These are phyloP conservation scores for Lepilemur septentrionalis DNA, from an alignment of 2,797 vertebrate species.

Conservation along the genomic window DNA sequence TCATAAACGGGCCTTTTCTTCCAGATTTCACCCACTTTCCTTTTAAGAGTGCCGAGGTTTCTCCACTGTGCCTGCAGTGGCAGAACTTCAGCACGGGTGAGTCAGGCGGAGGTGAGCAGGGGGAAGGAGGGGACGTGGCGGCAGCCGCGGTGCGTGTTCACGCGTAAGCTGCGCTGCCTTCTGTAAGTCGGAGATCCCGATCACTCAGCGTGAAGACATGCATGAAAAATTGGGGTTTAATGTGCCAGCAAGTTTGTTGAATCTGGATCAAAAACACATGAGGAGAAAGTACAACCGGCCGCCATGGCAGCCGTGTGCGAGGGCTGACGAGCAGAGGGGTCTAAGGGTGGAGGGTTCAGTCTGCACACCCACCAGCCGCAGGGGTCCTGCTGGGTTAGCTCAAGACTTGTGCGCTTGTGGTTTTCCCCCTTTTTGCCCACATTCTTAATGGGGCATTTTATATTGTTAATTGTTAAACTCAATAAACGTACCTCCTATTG, in stretches of 20 bases:
- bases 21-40: not conserved
- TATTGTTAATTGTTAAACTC: conserved; percentile 23
- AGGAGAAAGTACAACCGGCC: not conserved
- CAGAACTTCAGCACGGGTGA: not conserved
- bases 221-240: not conserved
- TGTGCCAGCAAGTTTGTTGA: not conserved
- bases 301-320: not conserved
- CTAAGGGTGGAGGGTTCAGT: not conserved
- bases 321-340: not conserved
- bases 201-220: not conserved
- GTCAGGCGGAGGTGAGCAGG: not conserved
- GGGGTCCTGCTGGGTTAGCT: not conserved
- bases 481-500: not conserved
- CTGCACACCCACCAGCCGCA: not conserved
- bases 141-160: accelerated
- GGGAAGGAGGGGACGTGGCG: not conserved
- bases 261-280: not conserved
- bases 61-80: not conserved
- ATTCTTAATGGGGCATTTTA: not conserved
- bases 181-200: not conserved
- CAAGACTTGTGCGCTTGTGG: not conserved
- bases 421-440: not conserved
- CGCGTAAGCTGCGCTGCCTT: not conserved
- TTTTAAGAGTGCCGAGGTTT: not conserved
- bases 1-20: not conserved